Base-by-base conservation (phyloP, 2,888 invertebrate genomes). In the Drosophila borealis region DNA sequence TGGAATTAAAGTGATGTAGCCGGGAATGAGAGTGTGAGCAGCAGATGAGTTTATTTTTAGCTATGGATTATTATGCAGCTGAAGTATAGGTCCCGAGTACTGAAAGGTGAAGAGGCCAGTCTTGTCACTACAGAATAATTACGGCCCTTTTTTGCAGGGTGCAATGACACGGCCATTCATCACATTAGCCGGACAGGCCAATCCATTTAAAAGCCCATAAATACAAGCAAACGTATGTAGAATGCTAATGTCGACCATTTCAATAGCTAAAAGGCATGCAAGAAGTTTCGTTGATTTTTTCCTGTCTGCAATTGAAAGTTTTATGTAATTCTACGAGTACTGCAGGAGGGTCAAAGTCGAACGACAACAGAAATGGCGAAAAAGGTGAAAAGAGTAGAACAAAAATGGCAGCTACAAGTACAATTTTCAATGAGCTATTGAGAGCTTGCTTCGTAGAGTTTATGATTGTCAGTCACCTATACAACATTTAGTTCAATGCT, bases 151-250 rank as follows among this genome's bases (percentile, higher is more conserved):
- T 78, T 45, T 60, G 39, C n/a, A 39, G 60, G 44, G 21, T 59
- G 48, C 53, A 56, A 53, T 62, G 67, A 78, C 65, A 68, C 64
- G 44, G 42, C 57, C 65, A 67, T 84, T 84, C 77, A 88, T 88
- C 74, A 86, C 83, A 88, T 88, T 85, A 80, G 74, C 50, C 59
- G 50, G 54, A 56, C 65, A 77, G 67, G 71, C 81, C 81, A 85
- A 85, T 85, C 74, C 80, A 73, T 73, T 83, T 83, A 74, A 77
- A 59, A 75, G 80, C 62, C 54, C 63, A 66, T 71, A 73, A 70
- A 75, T 62, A 60, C 48, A 29, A 59, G 37, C n/a, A 68, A 60
- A 64, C 51, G 49, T 54, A 21, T 13, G 5, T 39, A 21, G 9
- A 48, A 61, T 46, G 51, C 42, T 59, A 51, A 72, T 59, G 41